A percentile compares a stretch with the other conserved stretches of the same genome.
phyloP scores from a whole-genome alignment of 2,888 invertebrate genomes.

The Adineta ricciae region DNA sequence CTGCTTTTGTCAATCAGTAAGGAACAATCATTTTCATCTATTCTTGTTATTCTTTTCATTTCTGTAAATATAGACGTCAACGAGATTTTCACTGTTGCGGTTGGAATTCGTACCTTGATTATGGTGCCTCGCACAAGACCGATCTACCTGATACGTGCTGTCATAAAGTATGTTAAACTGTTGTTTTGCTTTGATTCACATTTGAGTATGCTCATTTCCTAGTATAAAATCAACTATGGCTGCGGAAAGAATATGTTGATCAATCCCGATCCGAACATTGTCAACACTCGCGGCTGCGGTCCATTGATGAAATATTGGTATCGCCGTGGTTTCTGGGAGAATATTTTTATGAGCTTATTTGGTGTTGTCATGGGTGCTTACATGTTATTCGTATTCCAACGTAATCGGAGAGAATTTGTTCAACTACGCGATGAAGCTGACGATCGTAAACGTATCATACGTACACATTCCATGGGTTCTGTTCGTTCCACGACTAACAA shows the following conservation, averaged over 20 bases:
- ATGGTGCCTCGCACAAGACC: constrained; percentile 24
- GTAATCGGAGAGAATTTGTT: constrained; percentile 28
- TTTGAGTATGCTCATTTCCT: neutral
- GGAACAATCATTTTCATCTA: neutral
- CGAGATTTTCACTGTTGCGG: constrained; percentile 34
- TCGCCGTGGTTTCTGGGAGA: constrained; percentile 30
- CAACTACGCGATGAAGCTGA: constrained; percentile 29
- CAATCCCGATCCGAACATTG: constrained; percentile 23
- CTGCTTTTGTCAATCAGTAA: constrained; percentile 31
- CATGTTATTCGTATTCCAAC: constrained; percentile 23
- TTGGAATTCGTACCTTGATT: constrained; percentile 32
- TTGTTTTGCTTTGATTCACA: neutral
- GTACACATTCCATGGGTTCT: neutral
- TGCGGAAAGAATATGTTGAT: constrained; percentile 29
- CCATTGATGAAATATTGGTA: constrained; percentile 34
- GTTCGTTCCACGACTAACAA: neutral
- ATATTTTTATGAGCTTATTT: constrained; percentile 29
- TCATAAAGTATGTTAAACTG: constrained; percentile 11
- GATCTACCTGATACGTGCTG: constrained; percentile 32
- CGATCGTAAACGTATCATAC: constrained; percentile 28
- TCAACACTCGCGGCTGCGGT: constrained; percentile 30
- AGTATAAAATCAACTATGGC: constrained; percentile 28
- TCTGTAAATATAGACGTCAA: constrained; percentile 7
- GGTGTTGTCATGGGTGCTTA: constrained; percentile 22
- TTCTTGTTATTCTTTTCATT: neutral